phyloP scores from a whole-genome alignment of 2,797 vertebrate genomes.

The Poecilia wingei region DNA sequence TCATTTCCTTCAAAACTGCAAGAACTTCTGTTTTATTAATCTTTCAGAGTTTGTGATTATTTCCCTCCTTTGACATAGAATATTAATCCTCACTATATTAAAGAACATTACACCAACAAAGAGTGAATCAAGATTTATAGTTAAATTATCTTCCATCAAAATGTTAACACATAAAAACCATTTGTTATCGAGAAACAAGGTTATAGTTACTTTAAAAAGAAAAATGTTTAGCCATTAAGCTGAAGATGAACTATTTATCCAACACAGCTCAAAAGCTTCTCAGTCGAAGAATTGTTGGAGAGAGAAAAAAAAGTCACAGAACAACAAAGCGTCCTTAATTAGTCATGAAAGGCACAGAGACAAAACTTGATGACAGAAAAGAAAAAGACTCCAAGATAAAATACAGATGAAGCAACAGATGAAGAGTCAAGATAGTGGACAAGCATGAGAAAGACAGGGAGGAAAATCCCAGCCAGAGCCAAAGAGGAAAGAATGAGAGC shows the following conservation, averaged over 20 bases:
- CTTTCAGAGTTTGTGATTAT: background rate
- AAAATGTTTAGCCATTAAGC: constrained; percentile 7
- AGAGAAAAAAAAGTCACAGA: background rate
- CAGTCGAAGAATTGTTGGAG: background rate
- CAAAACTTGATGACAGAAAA: constrained; percentile 15
- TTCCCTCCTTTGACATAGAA: background rate
- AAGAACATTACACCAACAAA: background rate
- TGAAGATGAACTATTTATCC: background rate
- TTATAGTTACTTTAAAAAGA: background rate
- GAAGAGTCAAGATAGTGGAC: constrained; percentile 24
- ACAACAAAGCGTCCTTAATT: constrained; percentile 9
- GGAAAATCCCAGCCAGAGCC: constrained; percentile 36
- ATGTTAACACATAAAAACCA: constrained; percentile 4
- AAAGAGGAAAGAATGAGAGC: constrained; percentile 40
- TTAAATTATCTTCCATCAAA: constrained; percentile 17
- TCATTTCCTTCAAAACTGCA: background rate
- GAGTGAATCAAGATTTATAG: constrained; percentile 3
- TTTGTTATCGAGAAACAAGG: background rate
- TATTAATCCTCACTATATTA: background rate
- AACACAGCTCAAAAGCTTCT: constrained; percentile 5
- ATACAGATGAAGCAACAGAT: constrained; percentile 35
- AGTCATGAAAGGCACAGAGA: background rate
- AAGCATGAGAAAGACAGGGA: constrained; percentile 21
- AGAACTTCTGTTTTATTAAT: background rate
- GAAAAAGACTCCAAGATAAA: constrained; percentile 31